Base-by-base conservation (phyloP, 1,140 invertebrate species). In the Cyrtorhinus lividipennis region DNA sequence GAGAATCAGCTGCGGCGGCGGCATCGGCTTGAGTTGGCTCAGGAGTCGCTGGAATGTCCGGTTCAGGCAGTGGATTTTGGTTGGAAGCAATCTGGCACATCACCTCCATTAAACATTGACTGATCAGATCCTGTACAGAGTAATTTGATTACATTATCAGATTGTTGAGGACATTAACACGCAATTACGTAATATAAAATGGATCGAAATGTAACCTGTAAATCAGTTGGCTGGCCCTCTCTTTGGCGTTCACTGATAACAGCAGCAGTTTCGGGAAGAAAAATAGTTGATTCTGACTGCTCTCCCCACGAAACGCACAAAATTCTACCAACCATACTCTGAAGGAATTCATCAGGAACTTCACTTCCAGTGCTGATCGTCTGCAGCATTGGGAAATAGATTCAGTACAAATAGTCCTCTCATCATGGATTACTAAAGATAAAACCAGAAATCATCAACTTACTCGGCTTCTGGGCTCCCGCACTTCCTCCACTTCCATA, bases 61-160 rank as follows among this genome's bases (percentile, higher is more conserved):
- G 63, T 13, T 56, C 68, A 79, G 65, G 80, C 20, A 82, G 72
- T 12, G 83, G 82, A 73, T 84, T 80, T 15, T 78, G 75, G 13
- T 80, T 80, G 62, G 76, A 76, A n/a, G 77, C 71, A 62, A 84
- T 81, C 72, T 81, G 77, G 27, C 73, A 73, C 44, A 85, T 68
- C 2, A 86, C 77, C 71, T 88, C 86, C 79, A 87, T 84, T 25
- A 88, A 65, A 57, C 80, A 78, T 71, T 84, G 80, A 66, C 75
- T 80, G 1, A 80, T 69, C 68, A 87, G 67, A 73, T 84, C 75
- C 66, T 72, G 68, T 27, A 69, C 56, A 15, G 61, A 57, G 61
- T 15, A 38, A 38, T n/a, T n/a, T n/a, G n/a, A n/a, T n/a, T n/a
- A n/a, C n/a, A n/a, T n/a, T n/a, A 26, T 22, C 23, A 61, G 45